Conservation (phyloP, 1,140 invertebrate species). For the Zaprionus tsacasi region DNA sequence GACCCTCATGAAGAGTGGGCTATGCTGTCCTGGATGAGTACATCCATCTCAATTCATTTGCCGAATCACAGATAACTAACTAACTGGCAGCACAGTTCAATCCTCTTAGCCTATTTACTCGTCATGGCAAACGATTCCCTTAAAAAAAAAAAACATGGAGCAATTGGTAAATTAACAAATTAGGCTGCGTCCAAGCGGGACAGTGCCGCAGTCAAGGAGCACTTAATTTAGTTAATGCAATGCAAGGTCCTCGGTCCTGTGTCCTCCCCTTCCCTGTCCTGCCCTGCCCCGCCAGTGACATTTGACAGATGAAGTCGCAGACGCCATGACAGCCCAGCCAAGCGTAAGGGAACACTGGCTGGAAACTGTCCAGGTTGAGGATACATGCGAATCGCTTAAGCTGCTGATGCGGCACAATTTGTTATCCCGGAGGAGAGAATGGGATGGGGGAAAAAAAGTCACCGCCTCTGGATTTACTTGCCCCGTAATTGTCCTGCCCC, state of each 20-base stretch:
- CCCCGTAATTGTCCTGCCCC: slow-evolving; percentile 46
- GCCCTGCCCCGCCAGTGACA: slow-evolving; percentile 50
- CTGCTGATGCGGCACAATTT: slow-evolving; percentile 73
- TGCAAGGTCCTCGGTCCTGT: slow-evolving; percentile 38
- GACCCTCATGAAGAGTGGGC: neutral
- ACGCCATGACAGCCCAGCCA: slow-evolving; percentile 28
- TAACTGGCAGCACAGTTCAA: slow-evolving; percentile 34
- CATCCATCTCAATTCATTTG: neutral
- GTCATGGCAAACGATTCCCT: slow-evolving; percentile 61
- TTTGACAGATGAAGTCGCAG: slow-evolving; percentile 77
- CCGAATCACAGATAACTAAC: neutral
- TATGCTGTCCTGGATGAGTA: neutral
- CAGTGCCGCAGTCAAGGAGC: slow-evolving; percentile 34
- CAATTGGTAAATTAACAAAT: slow-evolving; percentile 82
- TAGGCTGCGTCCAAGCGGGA: slow-evolving; percentile 66
- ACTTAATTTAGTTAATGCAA: slow-evolving; percentile 81
- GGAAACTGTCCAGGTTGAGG: slow-evolving; percentile 38
- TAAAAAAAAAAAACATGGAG: slow-evolving; percentile 24
- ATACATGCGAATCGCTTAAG: slow-evolving; percentile 64
- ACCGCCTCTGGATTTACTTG: slow-evolving; percentile 42
- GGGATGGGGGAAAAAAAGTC: slow-evolving; percentile 24
- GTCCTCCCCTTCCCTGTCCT: neutral
- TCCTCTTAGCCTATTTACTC: slow-evolving; percentile 73
- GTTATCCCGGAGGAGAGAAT: slow-evolving; percentile 42
- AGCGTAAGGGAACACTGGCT: neutral